These are phyloP conservation scores for Trachurus trachurus DNA, from an alignment of 2,797 vertebrate species.

Conservation along the genomic window DNA sequence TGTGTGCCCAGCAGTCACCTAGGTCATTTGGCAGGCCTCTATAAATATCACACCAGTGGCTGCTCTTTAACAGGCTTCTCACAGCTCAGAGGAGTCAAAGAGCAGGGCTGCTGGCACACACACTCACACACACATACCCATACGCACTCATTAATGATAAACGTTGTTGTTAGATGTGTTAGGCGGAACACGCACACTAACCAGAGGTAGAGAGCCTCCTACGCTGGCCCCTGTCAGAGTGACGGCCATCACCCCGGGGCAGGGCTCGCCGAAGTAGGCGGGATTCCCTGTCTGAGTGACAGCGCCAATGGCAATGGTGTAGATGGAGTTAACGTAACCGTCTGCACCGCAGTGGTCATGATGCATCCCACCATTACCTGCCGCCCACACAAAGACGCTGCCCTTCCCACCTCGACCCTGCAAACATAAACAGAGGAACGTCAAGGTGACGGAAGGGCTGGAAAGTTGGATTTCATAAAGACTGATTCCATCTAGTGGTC, in stretches of 20 bases:
- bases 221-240: conserved; percentile 72
- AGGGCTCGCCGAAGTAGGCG: conserved; percentile 78
- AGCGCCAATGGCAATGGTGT: conserved; percentile 74
- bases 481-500: conserved; percentile 39
- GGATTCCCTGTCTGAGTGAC: conserved; percentile 75
- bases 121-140: conserved; percentile 24
- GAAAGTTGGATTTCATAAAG: conserved; percentile 21
- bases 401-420: conserved; percentile 79
- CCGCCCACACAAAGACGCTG: conserved; percentile 81
- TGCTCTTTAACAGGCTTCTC: conserved; percentile 81
- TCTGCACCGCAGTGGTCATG: conserved; percentile 81
- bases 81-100: conserved; percentile 73
- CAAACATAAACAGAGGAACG: conserved; percentile 44
- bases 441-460: conserved; percentile 9
- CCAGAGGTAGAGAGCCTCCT: conserved; percentile 71
- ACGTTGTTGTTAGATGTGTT: conserved; percentile 65
- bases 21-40: conserved; percentile 79
- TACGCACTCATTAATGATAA: conserved; percentile 63
- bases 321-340: conserved; percentile 79
- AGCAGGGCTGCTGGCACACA: conserved; percentile 47
- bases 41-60: conserved; percentile 84
- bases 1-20: conserved; percentile 67
- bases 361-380: conserved; percentile 75
- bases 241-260: conserved; percentile 79
- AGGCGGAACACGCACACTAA: conserved; percentile 67